phyloP scores from a whole-genome alignment of 2,113 vertebrate genomes.

The Callocephalon fimbriatum region DNA sequence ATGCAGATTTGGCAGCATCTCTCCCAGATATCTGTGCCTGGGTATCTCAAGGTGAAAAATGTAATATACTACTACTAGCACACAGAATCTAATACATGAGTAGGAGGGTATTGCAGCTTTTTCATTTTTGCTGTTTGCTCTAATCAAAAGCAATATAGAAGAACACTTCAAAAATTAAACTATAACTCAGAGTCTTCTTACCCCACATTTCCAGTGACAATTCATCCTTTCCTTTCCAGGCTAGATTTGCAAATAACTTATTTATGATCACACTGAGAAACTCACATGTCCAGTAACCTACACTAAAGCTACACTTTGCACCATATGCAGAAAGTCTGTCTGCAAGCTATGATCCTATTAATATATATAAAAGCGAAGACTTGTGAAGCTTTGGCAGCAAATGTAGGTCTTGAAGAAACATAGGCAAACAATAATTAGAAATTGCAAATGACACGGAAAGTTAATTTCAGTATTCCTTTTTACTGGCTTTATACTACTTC shows the following conservation, averaged over 20 bases:
- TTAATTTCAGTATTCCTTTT: conserved; percentile 19
- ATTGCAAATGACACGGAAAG: background rate
- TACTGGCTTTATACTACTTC: background rate
- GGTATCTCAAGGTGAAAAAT: background rate
- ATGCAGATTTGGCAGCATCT: no score
- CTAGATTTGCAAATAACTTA: background rate
- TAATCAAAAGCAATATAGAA: background rate
- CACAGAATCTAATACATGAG: background rate
- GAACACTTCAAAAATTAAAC: background rate
- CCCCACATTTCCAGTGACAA: background rate
- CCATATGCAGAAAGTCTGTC: background rate
- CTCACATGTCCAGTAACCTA: background rate
- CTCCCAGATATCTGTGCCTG: background rate
- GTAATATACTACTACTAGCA: background rate
- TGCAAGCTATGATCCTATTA: background rate
- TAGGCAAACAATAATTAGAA: conserved; percentile 19
- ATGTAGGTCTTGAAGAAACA: background rate
- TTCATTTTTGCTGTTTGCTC: background rate
- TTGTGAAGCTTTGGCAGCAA: conserved; percentile 8
- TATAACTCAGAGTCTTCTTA: background rate
- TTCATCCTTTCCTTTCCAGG: background rate
- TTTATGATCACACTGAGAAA: background rate
- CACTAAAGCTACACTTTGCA: background rate
- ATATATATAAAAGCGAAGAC: background rate
- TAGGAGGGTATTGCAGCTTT: background rate